Percentiles rank a stretch among this genome's conserved stretches.
Evolutionary conservation across 2,113 vertebrate genomes (phyloP).

Genomic region (Psilopsiagon aurifrons): DNA sequence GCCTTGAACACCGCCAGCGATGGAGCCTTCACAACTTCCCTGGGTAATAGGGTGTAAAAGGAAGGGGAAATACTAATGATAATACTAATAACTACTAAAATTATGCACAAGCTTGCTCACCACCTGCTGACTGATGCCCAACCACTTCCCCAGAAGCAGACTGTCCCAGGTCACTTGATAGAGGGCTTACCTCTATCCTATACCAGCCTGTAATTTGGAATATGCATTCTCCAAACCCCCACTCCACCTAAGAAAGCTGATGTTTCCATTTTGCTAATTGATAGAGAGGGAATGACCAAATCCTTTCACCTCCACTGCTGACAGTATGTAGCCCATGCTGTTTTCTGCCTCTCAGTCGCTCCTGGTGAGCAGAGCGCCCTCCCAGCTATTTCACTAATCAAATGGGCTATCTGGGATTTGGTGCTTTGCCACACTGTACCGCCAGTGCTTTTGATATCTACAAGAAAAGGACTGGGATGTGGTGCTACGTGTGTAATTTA

Average conservation of each 20-base stretch:
- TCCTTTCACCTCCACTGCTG: background rate
- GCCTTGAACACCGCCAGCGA: no score
- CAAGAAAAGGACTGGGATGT: background rate
- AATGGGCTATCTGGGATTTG: background rate
- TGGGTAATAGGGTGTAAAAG: background rate
- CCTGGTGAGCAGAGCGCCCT: background rate
- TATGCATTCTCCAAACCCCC: background rate
- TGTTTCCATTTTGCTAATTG: background rate
- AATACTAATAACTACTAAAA: background rate
- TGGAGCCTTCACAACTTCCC: no score
- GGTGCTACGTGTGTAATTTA: background rate
- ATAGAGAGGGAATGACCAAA: background rate
- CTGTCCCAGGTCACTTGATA: background rate
- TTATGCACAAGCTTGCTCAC: background rate
- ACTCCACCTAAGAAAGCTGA: background rate
- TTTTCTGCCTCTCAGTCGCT: background rate
- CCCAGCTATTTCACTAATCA: background rate
- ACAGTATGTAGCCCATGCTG: fast-evolving
- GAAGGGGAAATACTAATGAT: background rate
- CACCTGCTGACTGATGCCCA: background rate
- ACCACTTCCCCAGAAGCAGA: background rate
- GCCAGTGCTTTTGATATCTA: background rate
- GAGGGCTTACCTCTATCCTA: background rate
- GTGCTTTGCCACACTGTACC: background rate
- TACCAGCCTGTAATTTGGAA: background rate